Percentiles rank a stretch among this genome's conserved stretches.
These are phyloP conservation scores for Schlechtendalia chinensis DNA, from an alignment of 1,140 invertebrate species.

Conservation along the genomic window DNA sequence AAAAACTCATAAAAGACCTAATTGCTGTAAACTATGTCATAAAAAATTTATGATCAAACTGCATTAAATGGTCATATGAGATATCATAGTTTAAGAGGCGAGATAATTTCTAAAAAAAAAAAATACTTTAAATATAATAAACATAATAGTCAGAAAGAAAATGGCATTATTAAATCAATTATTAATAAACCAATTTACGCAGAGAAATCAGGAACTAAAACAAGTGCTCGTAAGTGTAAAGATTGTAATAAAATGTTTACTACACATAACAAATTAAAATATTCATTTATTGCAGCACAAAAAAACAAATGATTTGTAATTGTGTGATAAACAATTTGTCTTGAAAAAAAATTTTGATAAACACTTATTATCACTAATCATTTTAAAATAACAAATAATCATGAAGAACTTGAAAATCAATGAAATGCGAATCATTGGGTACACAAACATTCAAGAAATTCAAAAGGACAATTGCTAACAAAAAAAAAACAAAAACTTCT, in stretches of 20 bases:
- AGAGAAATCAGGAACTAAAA: no score
- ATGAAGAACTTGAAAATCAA: not conserved
- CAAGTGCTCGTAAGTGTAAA: no score
- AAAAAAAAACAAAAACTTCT: not conserved
- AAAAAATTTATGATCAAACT: not conserved
- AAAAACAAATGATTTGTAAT: not conserved
- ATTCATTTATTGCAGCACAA: no score
- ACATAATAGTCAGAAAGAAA: no score
- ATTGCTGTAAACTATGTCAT: not conserved
- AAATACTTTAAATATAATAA: no score
- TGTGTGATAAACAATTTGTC: not conserved
- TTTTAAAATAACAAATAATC: not conserved
- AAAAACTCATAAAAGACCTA: no score
- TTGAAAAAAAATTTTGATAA: not conserved
- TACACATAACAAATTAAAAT: no score
- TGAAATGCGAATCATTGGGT: not conserved
- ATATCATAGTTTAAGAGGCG: not conserved
- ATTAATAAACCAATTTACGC: no score
- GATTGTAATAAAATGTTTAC: no score
- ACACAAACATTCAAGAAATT: no score
- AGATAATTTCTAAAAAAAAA: not conserved
- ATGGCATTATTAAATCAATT: no score
- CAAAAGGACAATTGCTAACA: no score
- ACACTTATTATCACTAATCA: not conserved
- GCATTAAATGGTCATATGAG: conserved; percentile 7